These are phyloP conservation scores for Gopherus evgoodei DNA, from an alignment of 2,113 vertebrate genomes.

Conservation along the genomic window DNA sequence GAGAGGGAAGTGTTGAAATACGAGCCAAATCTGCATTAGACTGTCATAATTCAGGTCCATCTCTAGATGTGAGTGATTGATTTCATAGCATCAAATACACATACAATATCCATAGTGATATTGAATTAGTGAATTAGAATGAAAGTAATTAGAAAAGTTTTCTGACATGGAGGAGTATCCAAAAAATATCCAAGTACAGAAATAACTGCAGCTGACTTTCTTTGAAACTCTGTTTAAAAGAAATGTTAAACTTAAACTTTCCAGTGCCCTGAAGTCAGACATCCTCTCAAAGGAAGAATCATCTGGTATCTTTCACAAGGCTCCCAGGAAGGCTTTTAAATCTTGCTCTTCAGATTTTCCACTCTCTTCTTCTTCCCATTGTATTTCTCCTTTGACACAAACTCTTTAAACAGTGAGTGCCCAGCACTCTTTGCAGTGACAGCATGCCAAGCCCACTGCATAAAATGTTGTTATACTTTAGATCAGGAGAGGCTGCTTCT, in stretches of 20 bases:
- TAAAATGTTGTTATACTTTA: accelerated
- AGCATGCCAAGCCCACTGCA: background rate
- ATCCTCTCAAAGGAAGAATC: background rate
- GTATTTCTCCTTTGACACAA: background rate
- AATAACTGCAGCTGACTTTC: background rate
- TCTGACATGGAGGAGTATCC: background rate
- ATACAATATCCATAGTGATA: background rate
- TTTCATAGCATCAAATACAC: background rate
- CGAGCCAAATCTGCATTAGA: background rate
- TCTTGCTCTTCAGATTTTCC: background rate
- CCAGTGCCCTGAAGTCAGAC: background rate
- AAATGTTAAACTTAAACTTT: background rate
- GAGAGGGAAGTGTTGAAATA: background rate
- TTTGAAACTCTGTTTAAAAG: constrained; percentile 16
- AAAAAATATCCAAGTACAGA: background rate
- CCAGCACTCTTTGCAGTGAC: background rate
- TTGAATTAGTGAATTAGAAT: background rate
- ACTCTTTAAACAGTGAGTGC: background rate
- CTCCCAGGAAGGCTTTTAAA: background rate
- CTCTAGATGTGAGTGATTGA: background rate
- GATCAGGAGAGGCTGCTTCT: background rate
- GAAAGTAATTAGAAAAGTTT: background rate
- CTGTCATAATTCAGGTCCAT: background rate
- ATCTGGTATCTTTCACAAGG: background rate
- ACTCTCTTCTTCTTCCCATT: background rate